phyloP scores from a whole-genome alignment of 2,888 invertebrate species.

The Epinotia brunnichana region DNA sequence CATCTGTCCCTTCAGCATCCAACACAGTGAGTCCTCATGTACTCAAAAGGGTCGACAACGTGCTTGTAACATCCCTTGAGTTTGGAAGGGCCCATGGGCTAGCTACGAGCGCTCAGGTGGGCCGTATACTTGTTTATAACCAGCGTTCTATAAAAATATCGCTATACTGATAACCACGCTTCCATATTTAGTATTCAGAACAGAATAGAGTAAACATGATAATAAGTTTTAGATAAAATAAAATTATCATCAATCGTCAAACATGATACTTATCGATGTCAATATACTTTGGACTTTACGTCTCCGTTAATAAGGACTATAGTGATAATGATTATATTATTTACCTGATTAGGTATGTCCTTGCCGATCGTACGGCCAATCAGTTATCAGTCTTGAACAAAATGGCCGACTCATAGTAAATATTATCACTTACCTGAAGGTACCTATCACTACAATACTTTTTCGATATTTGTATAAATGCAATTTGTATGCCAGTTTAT shows the following conservation, averaged over 20 bases:
- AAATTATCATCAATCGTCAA: constrained; percentile 32
- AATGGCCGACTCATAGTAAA: constrained; percentile 1
- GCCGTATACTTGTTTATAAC: not conserved
- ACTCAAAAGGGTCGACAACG: too few species aligned
- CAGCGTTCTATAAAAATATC: not conserved
- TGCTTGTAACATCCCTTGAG: too few species aligned
- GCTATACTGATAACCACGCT: not conserved
- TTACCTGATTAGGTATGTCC: constrained; percentile 8
- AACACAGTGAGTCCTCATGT: too few species aligned
- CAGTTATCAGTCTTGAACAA: constrained; percentile 1
- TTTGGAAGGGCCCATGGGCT: too few species aligned
- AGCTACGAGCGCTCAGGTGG: too few species aligned
- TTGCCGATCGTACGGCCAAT: constrained; percentile 26
- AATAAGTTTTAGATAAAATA: constrained; percentile 21
- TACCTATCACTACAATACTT: not conserved
- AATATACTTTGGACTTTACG: constrained; percentile 55
- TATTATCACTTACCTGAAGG: constrained; percentile 3
- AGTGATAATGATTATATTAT: not conserved
- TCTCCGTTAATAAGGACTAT: constrained; percentile 6
- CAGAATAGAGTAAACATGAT: constrained; percentile 19
- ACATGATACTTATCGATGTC: constrained; percentile 63
- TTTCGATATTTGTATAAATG: too few species aligned
- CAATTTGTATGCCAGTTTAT: too few species aligned
- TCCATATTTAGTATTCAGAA: not conserved
- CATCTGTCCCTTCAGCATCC: too few species aligned